These are phyloP conservation scores for Oscheius sp. DNA, from an alignment of 2,888 invertebrate genomes.

Conservation along the genomic window DNA sequence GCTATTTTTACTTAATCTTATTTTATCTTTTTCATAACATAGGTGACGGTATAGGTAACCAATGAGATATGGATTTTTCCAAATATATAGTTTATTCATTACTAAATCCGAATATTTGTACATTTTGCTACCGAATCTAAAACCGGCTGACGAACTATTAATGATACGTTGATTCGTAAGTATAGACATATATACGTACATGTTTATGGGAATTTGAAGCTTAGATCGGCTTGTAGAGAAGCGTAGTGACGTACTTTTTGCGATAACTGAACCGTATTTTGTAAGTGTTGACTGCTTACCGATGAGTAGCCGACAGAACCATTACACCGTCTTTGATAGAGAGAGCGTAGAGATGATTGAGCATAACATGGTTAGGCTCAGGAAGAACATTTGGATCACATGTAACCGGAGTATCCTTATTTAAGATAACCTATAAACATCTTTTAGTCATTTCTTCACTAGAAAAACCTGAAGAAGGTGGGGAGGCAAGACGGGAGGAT, in stretches of 20 bases:
- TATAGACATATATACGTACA: too few species aligned
- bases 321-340: conserved; percentile 99
- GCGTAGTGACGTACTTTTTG: conserved; percentile 98
- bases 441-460: too few species aligned
- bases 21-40: too few species aligned
- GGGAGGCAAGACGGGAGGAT: conserved; percentile 95
- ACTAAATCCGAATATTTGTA: too few species aligned
- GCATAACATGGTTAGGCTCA: conserved; percentile 99
- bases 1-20: too few species aligned
- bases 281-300: conserved; percentile 74
- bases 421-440: conserved; percentile 82
- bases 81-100: too few species aligned
- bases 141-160: too few species aligned
- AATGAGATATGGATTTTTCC: too few species aligned
- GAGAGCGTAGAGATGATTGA: conserved; percentile 98
- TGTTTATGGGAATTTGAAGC: too few species aligned
- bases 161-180: too few species aligned
- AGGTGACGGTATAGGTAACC: too few species aligned
- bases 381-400: conserved; percentile 97
- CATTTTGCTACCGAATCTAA: too few species aligned
- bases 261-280: conserved; percentile 75
- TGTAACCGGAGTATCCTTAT: conserved; percentile 96
- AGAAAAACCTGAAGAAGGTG: conserved; percentile 84
- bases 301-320: conserved; percentile 97
- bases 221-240: conserved; percentile 95